A percentile compares a stretch with the other conserved stretches of the same genome.
Conservation (phyloP, 2,888 invertebrate species). For the Nomada hirtipes region DNA sequence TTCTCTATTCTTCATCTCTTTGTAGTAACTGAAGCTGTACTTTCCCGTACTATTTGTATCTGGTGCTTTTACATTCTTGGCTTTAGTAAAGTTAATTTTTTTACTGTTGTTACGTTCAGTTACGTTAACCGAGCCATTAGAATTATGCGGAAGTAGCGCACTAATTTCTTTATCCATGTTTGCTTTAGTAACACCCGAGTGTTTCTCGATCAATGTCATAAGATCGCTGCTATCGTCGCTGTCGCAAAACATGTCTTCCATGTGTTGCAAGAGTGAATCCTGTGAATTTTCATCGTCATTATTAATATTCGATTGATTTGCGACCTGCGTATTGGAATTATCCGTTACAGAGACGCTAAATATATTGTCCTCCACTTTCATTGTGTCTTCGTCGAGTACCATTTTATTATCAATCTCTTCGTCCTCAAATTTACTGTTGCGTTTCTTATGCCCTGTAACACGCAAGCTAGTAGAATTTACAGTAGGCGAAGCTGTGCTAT, state of each 20-base stretch:
- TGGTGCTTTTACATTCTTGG: slow-evolving; percentile 25
- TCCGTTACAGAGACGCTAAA: slow-evolving; percentile 17
- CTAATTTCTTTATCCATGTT: slow-evolving; percentile 75
- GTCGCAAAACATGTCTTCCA: slow-evolving; percentile 80
- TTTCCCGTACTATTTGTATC: slow-evolving; percentile 62
- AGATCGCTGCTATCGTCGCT: slow-evolving; percentile 79
- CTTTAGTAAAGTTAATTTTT: slow-evolving; percentile 27
- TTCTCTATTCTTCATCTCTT: slow-evolving; percentile 63
- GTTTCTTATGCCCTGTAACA: slow-evolving; percentile 11
- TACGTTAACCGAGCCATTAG: slow-evolving; percentile 6
- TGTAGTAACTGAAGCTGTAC: slow-evolving; percentile 74
- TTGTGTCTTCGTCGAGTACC: slow-evolving; percentile 24
- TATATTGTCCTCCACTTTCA: slow-evolving; percentile 34
- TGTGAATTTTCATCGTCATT: slow-evolving; percentile 75
- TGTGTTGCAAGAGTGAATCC: slow-evolving; percentile 77
- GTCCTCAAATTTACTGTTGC: slow-evolving; percentile 12
- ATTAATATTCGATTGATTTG: slow-evolving; percentile 15
- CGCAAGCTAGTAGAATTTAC: slow-evolving; percentile 44
- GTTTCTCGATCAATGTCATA: slow-evolving; percentile 77
- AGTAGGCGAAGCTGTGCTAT: slow-evolving; percentile 42
- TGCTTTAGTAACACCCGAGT: slow-evolving; percentile 76
- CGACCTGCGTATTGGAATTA: slow-evolving; percentile 14
- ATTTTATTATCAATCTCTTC: slow-evolving; percentile 30
- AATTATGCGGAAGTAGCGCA: slow-evolving; percentile 26
- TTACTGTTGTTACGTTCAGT: slow-evolving; percentile 28